phyloP scores from a whole-genome alignment of 2,113 vertebrate genomes.

The Notarius lentiginosus region DNA sequence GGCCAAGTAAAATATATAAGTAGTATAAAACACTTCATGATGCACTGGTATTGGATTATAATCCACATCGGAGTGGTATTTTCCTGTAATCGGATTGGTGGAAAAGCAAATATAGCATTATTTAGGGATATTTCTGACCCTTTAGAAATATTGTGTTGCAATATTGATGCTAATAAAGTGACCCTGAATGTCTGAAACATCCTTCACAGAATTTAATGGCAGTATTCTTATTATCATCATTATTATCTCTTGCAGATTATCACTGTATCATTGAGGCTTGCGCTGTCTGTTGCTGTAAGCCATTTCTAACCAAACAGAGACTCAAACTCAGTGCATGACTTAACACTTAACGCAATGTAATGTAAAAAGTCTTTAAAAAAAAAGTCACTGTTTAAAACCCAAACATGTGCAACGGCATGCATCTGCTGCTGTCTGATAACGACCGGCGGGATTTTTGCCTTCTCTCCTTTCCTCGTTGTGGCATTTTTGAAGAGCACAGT shows the following conservation, averaged over 20 bases:
- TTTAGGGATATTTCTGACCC: not conserved
- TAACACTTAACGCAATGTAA: not conserved
- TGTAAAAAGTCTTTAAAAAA: not conserved
- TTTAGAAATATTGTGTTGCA: not conserved
- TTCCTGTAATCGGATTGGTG: not conserved
- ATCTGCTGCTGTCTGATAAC: conserved; percentile 56
- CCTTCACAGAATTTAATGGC: not conserved
- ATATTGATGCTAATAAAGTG: not conserved
- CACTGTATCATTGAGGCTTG: not conserved
- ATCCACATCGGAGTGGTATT: not conserved
- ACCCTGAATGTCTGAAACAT: conserved; percentile 6
- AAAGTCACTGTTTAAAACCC: conserved; percentile 23
- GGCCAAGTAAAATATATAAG: no score
- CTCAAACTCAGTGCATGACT: not conserved
- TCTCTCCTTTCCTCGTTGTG: conserved; percentile 49
- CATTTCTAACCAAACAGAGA: not conserved
- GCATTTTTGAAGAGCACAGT: conserved; percentile 53
- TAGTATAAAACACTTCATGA: not conserved
- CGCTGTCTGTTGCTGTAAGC: not conserved
- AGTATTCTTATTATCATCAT: not conserved
- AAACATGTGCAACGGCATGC: conserved; percentile 39
- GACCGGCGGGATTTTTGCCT: conserved; percentile 49
- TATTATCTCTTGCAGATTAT: not conserved
- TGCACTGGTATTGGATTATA: not conserved
- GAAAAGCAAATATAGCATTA: not conserved